Base-by-base conservation (phyloP, 2,888 invertebrate genomes). In the Lissocephala sabroskyi region DNA sequence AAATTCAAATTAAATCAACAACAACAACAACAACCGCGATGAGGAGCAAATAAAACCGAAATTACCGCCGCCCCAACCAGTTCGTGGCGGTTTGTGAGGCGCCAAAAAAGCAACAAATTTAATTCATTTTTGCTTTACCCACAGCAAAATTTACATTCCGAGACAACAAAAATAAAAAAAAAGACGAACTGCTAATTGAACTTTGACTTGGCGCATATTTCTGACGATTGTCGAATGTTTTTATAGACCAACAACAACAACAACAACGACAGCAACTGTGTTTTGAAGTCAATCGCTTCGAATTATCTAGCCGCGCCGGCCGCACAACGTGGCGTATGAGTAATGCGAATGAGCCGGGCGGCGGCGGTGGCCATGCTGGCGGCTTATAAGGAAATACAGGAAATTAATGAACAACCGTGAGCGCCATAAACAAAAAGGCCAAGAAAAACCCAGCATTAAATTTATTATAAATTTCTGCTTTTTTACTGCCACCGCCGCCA, bases 301-400 rank as follows among this genome's bases (percentile, higher is more conserved):
- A 47, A 57, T 56, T 56, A 56, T 56, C n/a, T n/a, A 29, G 44
- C 57, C 29, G 10, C n/a, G 10, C 30, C 30, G 30, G 3, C 30
- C 30, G 35, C 10, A 14, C 56, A 57, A 44, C 41, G 47, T 52
- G 44, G 46, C 58, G 58, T 47, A 56, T 56, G 56, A 56, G 56
- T 56, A 56, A 56, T 56, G 41, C 47, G 41, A 40, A 39, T 35
- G 45, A 3, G n/a, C 14, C 11, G 17, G 19, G 30, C 9, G n/a
- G 40, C n/a, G 23, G 26, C 39, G 26, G 10, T 4, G 41, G n/a
- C 23, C n/a, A 26, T n/a, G 40, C 16, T 16, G 45, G 52, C 49
- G 43, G 41, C 56, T 53, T 56, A 71, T 55, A 56, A 53, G 67
- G 54, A 63, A 62, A 67, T 59, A 60, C 70, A 73, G 70, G 60